Conservation (phyloP, 2,888 invertebrate genomes). For the Drosophila meridiana region DNA sequence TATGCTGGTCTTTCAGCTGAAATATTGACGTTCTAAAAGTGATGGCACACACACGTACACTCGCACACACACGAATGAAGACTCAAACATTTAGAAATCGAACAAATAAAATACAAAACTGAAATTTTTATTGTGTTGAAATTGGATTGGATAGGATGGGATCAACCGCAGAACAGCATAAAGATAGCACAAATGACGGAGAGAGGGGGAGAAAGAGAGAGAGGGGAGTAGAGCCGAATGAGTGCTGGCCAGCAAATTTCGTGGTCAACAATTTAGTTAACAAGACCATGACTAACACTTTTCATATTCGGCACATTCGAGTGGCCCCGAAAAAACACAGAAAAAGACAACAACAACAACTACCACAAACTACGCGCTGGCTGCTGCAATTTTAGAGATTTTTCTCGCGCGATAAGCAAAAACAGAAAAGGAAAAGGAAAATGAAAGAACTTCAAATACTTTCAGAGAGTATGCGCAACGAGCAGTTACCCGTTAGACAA, state of each 20-base stretch:
- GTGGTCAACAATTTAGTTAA: constrained; percentile 78
- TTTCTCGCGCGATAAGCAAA: constrained; percentile 79
- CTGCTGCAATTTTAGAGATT: constrained; percentile 76
- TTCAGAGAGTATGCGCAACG: not conserved
- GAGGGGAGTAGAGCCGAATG: not conserved
- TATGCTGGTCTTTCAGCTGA: constrained; percentile 43
- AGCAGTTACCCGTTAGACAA: constrained; percentile 6
- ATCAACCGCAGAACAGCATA: constrained; percentile 21
- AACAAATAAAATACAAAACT: constrained; percentile 59
- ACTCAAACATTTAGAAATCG: constrained; percentile 54
- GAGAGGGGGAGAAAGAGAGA: not conserved
- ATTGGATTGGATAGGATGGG: constrained; percentile 28
- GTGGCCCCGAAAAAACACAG: constrained; percentile 48
- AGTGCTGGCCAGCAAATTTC: constrained; percentile 63
- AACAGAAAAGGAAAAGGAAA: constrained; percentile 29
- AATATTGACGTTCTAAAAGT: constrained; percentile 54
- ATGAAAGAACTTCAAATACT: constrained; percentile 34
- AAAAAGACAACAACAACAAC: constrained; percentile 17
- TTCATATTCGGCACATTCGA: constrained; percentile 57
- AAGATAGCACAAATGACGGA: not conserved
- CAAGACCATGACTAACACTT: constrained; percentile 82
- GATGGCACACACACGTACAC: constrained; percentile 7
- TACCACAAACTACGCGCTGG: constrained; percentile 21
- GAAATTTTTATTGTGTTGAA: constrained; percentile 53
- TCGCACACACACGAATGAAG: constrained; percentile 22